These are phyloP conservation scores for Augiades crinisus DNA, from an alignment of 2,888 invertebrate genomes.

Conservation along the genomic window DNA sequence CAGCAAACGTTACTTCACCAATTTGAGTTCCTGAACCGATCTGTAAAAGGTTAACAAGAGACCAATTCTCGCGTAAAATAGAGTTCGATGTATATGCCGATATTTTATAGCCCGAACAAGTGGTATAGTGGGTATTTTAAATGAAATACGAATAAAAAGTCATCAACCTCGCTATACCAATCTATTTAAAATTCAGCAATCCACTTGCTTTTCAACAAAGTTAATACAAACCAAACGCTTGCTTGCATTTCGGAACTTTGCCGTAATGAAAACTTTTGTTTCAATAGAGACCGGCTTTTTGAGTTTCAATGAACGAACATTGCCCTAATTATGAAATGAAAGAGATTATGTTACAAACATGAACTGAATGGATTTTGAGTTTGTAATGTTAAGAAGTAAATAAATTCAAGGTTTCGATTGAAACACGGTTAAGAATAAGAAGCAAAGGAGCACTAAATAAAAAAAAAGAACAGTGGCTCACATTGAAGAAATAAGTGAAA, in stretches of 20 bases:
- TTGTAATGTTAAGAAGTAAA: constrained; percentile 22
- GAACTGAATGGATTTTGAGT: constrained; percentile 10
- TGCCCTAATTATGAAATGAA: constrained; percentile 21
- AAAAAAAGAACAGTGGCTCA: constrained; percentile 1
- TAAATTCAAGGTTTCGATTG: constrained; percentile 16
- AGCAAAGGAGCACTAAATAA: constrained; percentile 13
- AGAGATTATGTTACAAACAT: constrained; percentile 18
- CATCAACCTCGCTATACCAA: neutral
- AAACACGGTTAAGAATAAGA: constrained; percentile 21
- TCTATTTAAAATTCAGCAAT: constrained; percentile 10
- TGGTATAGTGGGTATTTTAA: constrained; percentile 9
- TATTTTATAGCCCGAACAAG: neutral
- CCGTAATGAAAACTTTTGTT: constrained; percentile 13
- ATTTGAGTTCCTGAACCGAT: neutral
- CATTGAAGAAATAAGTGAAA: constrained; percentile 8
- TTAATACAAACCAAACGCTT: constrained; percentile 13
- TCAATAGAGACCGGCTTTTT: constrained; percentile 9
- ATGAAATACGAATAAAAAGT: neutral
- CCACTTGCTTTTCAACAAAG: constrained; percentile 5
- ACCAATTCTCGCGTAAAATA: neutral
- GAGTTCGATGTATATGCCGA: neutral
- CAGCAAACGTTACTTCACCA: neutral
- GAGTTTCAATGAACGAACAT: constrained; percentile 18
- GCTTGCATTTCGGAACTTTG: constrained; percentile 5
- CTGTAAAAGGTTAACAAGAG: neutral